Evolutionary conservation across 1,140 invertebrate species (phyloP).

Genomic region (Diachasma alloeum): DNA sequence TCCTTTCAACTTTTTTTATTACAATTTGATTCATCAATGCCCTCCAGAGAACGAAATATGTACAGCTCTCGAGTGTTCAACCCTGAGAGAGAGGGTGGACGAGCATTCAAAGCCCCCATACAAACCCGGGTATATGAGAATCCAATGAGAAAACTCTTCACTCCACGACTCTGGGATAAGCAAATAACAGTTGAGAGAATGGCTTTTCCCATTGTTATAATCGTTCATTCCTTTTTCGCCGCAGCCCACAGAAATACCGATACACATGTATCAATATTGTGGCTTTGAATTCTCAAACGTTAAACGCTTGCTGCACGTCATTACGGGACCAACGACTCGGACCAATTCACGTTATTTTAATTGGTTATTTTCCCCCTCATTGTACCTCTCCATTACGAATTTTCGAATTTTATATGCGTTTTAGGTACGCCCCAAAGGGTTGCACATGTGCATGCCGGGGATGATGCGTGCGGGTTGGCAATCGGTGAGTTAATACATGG

Average conservation of each 20-base stretch:
- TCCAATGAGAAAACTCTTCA: constrained; percentile 40
- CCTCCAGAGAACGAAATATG: neutral
- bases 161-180: constrained; percentile 40
- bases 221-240: neutral
- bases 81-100: constrained; percentile 8
- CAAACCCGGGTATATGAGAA: constrained; percentile 35
- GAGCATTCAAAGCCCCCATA: constrained; percentile 27
- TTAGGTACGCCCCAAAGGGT: constrained; percentile 19
- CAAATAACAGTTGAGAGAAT: constrained; percentile 39
- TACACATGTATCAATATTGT: neutral
- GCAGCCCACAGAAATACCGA: neutral
- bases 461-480: constrained; percentile 27
- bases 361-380: constrained; percentile 41
- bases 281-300: neutral
- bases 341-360: constrained; percentile 40
- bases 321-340: neutral
- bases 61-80: neutral
- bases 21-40: constrained; percentile 40
- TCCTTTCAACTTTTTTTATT: constrained; percentile 6
- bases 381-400: constrained; percentile 14
- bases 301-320: neutral
- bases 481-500: constrained; percentile 13
- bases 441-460: neutral
- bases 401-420: constrained; percentile 40
- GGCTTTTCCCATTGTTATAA: constrained; percentile 18